Conservation (phyloP, 2,113 vertebrate genomes). For the Oreochromis aureus region DNA sequence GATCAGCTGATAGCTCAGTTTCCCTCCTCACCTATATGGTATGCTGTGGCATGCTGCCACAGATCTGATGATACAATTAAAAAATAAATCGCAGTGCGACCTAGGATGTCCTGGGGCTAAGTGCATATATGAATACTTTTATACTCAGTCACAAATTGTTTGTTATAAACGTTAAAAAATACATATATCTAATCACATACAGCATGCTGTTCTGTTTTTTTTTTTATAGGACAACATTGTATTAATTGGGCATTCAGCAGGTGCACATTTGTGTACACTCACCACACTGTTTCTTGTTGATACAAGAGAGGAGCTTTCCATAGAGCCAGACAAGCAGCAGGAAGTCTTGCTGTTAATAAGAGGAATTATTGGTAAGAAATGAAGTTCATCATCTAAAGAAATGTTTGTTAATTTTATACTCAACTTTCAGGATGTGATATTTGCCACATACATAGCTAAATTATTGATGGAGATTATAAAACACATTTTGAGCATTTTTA, state of each 20-base stretch:
- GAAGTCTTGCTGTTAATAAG: slow-evolving; percentile 45
- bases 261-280: slow-evolving; percentile 68
- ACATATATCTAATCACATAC: not conserved
- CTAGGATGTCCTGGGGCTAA: not conserved
- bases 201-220: not conserved
- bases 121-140: not conserved
- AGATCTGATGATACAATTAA: not conserved
- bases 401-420: not conserved
- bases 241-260: slow-evolving; percentile 72
- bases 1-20: not conserved
- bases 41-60: not conserved
- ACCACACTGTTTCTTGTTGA: slow-evolving; percentile 67
- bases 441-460: not conserved
- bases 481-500: not conserved
- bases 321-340: slow-evolving; percentile 47
- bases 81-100: rapidly evolving
- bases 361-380: slow-evolving; percentile 63
- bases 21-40: not conserved
- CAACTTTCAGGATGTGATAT: not conserved
- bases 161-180: rapidly evolving
- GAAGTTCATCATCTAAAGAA: not conserved
- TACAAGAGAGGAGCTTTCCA: slow-evolving; percentile 56
- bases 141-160: rapidly evolving
- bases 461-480: not conserved
- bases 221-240: slow-evolving; percentile 60